phyloP scores from a whole-genome alignment of 2,888 invertebrate species.

The Cantharis flavilabris region DNA sequence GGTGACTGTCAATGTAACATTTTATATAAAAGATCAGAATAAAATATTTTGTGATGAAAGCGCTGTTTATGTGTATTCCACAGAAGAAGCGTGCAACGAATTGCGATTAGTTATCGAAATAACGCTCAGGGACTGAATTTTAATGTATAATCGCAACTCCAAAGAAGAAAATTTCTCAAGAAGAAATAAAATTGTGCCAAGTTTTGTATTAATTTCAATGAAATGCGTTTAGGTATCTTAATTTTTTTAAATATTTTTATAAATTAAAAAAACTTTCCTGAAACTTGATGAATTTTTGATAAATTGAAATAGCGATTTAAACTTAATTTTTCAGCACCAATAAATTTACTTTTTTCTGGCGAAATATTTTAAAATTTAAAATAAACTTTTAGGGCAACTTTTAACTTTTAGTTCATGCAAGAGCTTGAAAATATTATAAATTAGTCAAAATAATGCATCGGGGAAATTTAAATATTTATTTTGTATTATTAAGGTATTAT shows the following conservation, averaged over 20 bases:
- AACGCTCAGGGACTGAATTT: not conserved
- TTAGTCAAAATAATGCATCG: not conserved
- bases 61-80: slow-evolving; percentile 18
- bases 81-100: not conserved
- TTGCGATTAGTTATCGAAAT: slow-evolving; percentile 9
- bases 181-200: not conserved
- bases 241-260: not conserved
- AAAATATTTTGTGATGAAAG: slow-evolving; percentile 19
- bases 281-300: not conserved
- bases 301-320: not conserved
- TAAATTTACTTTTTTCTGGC: not conserved
- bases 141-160: not conserved
- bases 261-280: not conserved
- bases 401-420: not conserved
- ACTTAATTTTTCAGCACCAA: not conserved
- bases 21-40: not conserved
- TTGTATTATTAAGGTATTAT: not conserved
- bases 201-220: not conserved
- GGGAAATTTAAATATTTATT: not conserved
- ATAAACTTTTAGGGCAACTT: not conserved
- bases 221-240: not conserved
- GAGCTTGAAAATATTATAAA: not conserved
- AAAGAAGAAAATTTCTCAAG: not conserved
- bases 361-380: not conserved
- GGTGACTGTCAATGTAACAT: not conserved